phyloP scores from a whole-genome alignment of 2,113 vertebrate species.

The Micromys minutus region DNA sequence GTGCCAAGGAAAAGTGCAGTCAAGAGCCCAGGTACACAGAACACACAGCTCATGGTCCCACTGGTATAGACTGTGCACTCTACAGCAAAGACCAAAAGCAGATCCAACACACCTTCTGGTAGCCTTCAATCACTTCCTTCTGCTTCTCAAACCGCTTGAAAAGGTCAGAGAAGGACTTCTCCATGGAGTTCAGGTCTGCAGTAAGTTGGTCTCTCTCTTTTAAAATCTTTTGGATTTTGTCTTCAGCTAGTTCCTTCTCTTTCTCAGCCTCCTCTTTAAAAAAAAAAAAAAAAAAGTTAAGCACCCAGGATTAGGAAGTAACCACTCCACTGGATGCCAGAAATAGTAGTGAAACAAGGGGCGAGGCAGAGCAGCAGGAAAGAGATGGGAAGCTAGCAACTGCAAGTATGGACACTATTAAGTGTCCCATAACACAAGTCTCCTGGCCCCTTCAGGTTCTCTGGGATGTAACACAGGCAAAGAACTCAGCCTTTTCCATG shows the following conservation, averaged over 20 bases:
- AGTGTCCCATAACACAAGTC: fast-evolving
- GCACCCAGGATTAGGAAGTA: fast-evolving
- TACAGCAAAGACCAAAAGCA: background rate
- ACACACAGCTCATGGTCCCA: background rate
- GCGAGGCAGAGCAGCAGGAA: background rate
- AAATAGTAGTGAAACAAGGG: background rate
- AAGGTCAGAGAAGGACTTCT: constrained; percentile 93
- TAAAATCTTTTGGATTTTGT: constrained; percentile 84
- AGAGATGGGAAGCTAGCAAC: fast-evolving
- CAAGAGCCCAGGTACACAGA: background rate
- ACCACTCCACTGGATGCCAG: fast-evolving
- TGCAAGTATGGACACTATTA: fast-evolving
- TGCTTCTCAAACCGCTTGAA: constrained; percentile 95
- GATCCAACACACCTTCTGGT: constrained; percentile 81
- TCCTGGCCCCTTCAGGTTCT: background rate
- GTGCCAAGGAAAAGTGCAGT: background rate
- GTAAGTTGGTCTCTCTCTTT: constrained; percentile 91
- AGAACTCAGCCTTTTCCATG: background rate
- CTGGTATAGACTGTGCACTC: background rate
- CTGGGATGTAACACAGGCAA: background rate
- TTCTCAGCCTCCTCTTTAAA: constrained; percentile 84
- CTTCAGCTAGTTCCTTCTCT: constrained; percentile 85
- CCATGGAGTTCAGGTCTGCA: constrained; percentile 89
- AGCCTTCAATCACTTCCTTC: constrained; percentile 92
- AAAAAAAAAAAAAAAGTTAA: background rate